Conservation (phyloP, 2,113 vertebrate species). For the Setophaga kirtlandii region DNA sequence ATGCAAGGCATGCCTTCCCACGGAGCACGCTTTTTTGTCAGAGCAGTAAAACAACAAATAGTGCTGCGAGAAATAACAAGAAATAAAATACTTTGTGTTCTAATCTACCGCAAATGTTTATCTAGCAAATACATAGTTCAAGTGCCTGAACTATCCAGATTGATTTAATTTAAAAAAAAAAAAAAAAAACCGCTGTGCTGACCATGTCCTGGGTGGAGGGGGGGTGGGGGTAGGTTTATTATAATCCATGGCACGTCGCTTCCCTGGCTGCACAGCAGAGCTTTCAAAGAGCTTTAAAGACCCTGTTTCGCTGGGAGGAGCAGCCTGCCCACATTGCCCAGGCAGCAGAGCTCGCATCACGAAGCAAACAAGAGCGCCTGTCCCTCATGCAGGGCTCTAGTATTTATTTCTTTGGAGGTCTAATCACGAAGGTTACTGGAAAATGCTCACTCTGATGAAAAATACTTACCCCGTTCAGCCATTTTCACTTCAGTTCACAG, state of each 20-base stretch:
- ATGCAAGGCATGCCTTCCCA: slow-evolving; percentile 60
- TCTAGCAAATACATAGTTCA: slow-evolving; percentile 48
- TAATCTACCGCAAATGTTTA: slow-evolving; percentile 35
- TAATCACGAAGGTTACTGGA: background rate
- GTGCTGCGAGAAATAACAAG: slow-evolving; percentile 39
- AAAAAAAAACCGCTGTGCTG: background rate
- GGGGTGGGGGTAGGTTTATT: background rate
- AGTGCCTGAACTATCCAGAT: slow-evolving; percentile 4
- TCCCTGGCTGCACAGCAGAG: background rate
- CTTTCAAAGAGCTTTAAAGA: background rate
- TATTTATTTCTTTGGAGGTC: background rate
- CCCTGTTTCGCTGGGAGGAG: background rate
- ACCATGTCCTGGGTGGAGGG: background rate
- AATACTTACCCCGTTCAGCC: background rate
- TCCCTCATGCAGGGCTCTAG: background rate
- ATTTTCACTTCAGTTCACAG: slow-evolving; percentile 3
- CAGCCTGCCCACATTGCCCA: accelerated
- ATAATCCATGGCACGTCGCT: background rate
- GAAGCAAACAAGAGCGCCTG: background rate
- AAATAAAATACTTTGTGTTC: slow-evolving; percentile 46
- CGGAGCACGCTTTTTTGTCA: background rate
- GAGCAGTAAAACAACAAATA: slow-evolving; percentile 57
- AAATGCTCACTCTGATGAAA: background rate
- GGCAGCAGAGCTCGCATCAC: background rate
- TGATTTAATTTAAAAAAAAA: background rate